Evolutionary conservation across 53 echinoderm and acorn worm genomes (phyloP).

Genomic region (Mesocentrotus franciscanus): DNA sequence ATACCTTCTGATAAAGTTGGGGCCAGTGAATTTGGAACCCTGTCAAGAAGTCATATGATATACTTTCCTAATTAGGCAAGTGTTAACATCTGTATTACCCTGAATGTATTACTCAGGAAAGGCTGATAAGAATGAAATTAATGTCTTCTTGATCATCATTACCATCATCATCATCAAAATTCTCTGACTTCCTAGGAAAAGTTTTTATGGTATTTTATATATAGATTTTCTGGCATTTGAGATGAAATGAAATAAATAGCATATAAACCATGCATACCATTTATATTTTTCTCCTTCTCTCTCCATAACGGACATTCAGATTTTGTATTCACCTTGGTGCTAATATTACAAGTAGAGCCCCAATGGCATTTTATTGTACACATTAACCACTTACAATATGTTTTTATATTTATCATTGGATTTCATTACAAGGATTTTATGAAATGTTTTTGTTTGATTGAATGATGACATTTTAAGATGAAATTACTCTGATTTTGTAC

Average conservation of each 20-base stretch:
- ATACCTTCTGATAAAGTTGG: too few species aligned
- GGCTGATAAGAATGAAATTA: too few species aligned
- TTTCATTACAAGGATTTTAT: not conserved
- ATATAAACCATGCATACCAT: not conserved
- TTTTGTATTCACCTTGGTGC: conserved; percentile 44
- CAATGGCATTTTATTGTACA: not conserved
- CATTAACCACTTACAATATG: not conserved
- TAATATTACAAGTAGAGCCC: conserved; percentile 23
- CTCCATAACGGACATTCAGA: not conserved
- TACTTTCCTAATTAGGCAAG: too few species aligned
- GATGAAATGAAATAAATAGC: too few species aligned
- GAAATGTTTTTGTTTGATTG: not conserved
- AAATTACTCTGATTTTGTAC: not conserved
- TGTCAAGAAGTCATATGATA: too few species aligned
- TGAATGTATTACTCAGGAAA: too few species aligned
- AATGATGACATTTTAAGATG: not conserved
- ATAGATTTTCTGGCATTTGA: not conserved
- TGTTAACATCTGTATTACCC: too few species aligned
- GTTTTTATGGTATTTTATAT: not conserved
- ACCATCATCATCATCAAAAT: too few species aligned
- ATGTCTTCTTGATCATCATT: too few species aligned
- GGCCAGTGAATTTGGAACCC: too few species aligned
- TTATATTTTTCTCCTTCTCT: not conserved
- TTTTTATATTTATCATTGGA: not conserved
- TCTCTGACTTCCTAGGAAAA: too few species aligned